phyloP scores from a whole-genome alignment of 2,888 invertebrate genomes.

The Scaptomyza parva region DNA sequence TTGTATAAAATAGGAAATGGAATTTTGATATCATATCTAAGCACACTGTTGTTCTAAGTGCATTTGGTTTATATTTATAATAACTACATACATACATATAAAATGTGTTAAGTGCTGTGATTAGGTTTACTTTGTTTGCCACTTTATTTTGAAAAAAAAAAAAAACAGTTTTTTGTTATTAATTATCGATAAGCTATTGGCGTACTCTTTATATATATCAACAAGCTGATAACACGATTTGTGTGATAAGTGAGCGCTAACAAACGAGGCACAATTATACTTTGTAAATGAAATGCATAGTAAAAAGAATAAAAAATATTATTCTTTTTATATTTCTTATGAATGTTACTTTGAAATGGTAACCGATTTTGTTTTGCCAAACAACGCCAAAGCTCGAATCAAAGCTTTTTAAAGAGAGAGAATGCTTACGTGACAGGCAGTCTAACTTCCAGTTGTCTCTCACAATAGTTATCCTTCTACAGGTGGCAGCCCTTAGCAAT shows the following conservation, averaged over 20 bases:
- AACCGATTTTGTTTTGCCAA: neutral
- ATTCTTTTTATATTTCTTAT: neutral
- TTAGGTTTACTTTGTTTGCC: neutral
- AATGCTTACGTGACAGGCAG: neutral
- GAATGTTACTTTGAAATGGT: neutral
- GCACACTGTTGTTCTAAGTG: neutral
- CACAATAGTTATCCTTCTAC: conserved; percentile 22
- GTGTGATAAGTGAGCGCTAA: conserved; percentile 3
- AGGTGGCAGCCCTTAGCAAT: conserved; percentile 35
- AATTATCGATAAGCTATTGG: conserved; percentile 24
- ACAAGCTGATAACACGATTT: conserved; percentile 33
- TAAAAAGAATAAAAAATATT: neutral
- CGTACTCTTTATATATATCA: neutral
- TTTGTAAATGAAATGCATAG: neutral
- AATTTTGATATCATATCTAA: neutral
- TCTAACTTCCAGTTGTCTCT: conserved; percentile 1
- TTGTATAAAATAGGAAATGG: neutral
- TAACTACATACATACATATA: neutral
- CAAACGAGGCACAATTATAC: neutral
- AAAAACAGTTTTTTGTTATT: conserved; percentile 13
- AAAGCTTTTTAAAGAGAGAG: conserved; percentile 16
- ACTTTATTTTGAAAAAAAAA: neutral
- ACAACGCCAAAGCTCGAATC: conserved; percentile 11
- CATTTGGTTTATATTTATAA: neutral
- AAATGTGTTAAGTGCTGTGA: conserved; percentile 3